Base-by-base conservation (phyloP, 2,113 vertebrate species). In the Albula glossodonta region DNA sequence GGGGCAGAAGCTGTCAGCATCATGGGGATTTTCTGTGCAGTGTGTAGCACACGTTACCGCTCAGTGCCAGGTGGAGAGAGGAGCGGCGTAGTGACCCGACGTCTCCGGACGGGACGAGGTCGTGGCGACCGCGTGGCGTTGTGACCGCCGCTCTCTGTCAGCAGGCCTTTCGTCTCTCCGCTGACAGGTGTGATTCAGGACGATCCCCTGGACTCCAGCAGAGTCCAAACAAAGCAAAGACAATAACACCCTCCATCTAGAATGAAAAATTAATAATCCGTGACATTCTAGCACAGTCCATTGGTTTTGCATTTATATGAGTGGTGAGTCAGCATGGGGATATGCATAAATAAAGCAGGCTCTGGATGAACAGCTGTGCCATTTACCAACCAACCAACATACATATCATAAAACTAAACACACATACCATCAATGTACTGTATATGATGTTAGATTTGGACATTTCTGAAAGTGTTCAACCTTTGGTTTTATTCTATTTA, bases 291-390 rank as follows among this genome's bases (percentile, higher is more conserved):
- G 22, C 70, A 74, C 70, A 74, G 70, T 22, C 70, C 70, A 74
- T 74, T 74, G 70, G n/a, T 74, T 74, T 74, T 22, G 70, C n/a
- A 74, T 74, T 74, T 31, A 74, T 74, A 25, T 74, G 22, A 74
- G 10, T 74, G 70, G n/a, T 22, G 22, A 74, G 70, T 74, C 70
- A 74, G 70, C 70, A 74, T 22, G 31, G 22, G 31, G 70, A 7
- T n/a, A 25, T n/a, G 22, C 19, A 31, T 74, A 74, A 74, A 74
- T 31, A 74, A 74, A 74, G 70, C n/a, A 74, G 5, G n/a, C n/a
- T n/a, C n/a, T 13, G n/a, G n/a, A 74, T 74, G 70, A 74, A 3
- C n/a, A 25, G 22, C 70, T 31, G 10, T 10, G 2, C 70, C 3
- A n/a, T 74, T 74, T 74, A 22, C 31, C 70, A 5, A 8, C 70